phyloP scores from a whole-genome alignment of 1,140 invertebrate genomes.

The Brachionus rubens region DNA sequence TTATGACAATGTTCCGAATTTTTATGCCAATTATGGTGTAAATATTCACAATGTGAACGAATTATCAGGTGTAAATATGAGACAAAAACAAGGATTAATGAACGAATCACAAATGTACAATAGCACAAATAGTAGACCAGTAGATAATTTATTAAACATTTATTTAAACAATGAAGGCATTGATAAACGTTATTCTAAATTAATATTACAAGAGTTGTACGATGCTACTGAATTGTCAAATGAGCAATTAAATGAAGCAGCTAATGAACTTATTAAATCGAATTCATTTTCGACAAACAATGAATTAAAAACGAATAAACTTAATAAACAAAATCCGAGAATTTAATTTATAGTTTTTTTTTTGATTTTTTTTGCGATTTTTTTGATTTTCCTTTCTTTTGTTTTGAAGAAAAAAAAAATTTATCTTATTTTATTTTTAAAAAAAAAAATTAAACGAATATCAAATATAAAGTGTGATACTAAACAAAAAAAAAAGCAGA shows the following conservation, averaged over 20 bases:
- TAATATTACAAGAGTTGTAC: constrained; percentile 39
- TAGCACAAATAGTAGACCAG: no score
- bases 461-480: no score
- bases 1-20: no score
- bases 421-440: no score
- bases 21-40: no score
- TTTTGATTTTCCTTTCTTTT: no score
- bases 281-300: background rate
- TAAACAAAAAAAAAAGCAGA: no score
- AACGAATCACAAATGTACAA: background rate
- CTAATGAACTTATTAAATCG: constrained; percentile 23
- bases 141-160: constrained; percentile 25
- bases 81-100: background rate
- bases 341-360: background rate
- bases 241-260: constrained; percentile 39
- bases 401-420: no score
- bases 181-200: constrained; percentile 19
- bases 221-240: constrained; percentile 26
- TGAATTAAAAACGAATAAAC: background rate
- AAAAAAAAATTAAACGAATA: no score
- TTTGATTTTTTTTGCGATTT: background rate
- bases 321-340: background rate
- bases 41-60: background rate
- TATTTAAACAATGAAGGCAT: constrained; percentile 46
- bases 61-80: background rate